A percentile compares a stretch with the other conserved stretches of the same genome.
Evolutionary conservation across 1,140 invertebrate genomes (phyloP).

Genomic region (Galendromus occidentalis): DNA sequence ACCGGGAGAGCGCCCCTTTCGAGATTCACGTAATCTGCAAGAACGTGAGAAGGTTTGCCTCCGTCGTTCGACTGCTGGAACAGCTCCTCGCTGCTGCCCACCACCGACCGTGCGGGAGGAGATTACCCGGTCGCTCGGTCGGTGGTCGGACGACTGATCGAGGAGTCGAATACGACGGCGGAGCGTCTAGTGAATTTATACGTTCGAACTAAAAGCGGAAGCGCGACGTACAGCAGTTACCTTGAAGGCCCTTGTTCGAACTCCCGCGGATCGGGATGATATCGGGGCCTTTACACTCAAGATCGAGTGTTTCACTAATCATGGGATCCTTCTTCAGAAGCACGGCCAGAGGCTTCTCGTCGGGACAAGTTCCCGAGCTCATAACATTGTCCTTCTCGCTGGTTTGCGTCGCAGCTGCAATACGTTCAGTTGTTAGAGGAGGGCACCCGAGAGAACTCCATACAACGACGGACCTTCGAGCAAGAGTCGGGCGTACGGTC

Average conservation of each 20-base stretch:
- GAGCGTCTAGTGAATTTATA: neutral
- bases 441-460: no score
- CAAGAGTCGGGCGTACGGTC: no score
- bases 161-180: neutral
- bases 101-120: neutral
- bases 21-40: slow-evolving; percentile 1
- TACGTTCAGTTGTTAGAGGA: neutral
- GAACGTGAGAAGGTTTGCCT: no score
- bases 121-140: neutral
- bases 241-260: slow-evolving; percentile 6
- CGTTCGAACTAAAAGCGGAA: neutral
- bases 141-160: neutral
- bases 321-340: slow-evolving; percentile 4
- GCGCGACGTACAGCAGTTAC: slow-evolving; percentile 1
- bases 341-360: slow-evolving; percentile 8
- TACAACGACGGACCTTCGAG: no score
- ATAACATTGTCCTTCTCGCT: neutral
- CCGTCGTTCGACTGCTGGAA: neutral
- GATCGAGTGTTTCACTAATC: slow-evolving; percentile 1
- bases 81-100: neutral
- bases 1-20: neutral
- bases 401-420: neutral
- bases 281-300: slow-evolving; percentile 1
- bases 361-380: neutral
- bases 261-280: neutral